Evolutionary conservation across 2,113 vertebrate species (phyloP).

Genomic region (Syrrhaptes paradoxus): DNA sequence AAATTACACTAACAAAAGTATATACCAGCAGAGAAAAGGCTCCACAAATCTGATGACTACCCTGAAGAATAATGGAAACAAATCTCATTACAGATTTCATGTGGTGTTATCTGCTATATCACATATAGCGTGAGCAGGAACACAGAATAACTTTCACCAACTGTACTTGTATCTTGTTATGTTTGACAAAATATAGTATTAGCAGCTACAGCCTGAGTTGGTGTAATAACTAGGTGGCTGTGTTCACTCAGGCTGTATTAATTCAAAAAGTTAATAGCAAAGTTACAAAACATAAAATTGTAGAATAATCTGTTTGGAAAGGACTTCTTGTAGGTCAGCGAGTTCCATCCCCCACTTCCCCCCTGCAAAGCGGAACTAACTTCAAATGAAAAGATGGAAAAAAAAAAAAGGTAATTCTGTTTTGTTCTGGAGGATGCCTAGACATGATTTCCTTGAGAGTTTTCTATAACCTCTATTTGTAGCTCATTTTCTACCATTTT

Average conservation of each 20-base stretch:
- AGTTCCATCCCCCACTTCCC: background rate
- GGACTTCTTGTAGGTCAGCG: constrained; percentile 25
- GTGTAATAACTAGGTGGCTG: constrained; percentile 4
- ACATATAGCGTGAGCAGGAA: background rate
- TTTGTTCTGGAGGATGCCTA: background rate
- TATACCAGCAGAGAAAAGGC: background rate
- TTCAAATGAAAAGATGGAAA: constrained; percentile 10
- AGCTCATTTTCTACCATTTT: background rate
- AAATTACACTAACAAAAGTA: constrained; percentile 1
- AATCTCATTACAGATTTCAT: constrained; percentile 41
- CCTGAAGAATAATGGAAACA: constrained; percentile 36
- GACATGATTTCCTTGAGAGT: background rate
- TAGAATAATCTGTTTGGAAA: background rate
- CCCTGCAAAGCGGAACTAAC: background rate
- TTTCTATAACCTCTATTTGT: background rate
- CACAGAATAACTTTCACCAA: constrained; percentile 3
- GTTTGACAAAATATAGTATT: constrained; percentile 23
- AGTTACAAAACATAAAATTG: background rate
- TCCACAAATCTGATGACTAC: background rate
- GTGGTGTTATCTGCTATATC: constrained; percentile 14
- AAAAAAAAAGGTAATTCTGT: background rate
- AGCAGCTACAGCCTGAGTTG: background rate
- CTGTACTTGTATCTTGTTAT: background rate
- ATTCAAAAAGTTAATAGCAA: constrained; percentile 25
- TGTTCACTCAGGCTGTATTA: background rate